Evolutionary conservation across 2,797 vertebrate genomes (phyloP).

Genomic region (Nasua narica): DNA sequence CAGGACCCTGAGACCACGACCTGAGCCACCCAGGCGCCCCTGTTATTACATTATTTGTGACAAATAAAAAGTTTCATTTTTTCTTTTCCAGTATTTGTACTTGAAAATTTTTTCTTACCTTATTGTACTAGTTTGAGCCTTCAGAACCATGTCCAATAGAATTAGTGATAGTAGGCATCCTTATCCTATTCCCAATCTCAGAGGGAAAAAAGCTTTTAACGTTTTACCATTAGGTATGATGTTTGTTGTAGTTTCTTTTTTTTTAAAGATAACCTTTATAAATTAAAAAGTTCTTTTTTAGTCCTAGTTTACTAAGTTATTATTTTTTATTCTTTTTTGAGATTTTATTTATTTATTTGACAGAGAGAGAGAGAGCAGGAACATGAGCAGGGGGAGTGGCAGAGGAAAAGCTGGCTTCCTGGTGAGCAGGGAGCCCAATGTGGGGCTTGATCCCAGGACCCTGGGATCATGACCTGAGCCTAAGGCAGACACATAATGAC

Average conservation of each 20-base stretch:
- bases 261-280: not conserved
- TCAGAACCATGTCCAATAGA: not conserved
- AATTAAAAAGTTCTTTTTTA: constrained; percentile 8
- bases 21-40: too few species aligned
- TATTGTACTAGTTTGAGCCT: not conserved
- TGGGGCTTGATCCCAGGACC: too few species aligned
- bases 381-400: too few species aligned
- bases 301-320: not conserved
- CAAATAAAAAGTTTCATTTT: not conserved
- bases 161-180: not conserved
- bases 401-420: too few species aligned
- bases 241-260: not conserved
- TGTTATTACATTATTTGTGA: not conserved
- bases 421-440: too few species aligned
- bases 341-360: too few species aligned
- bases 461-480: too few species aligned
- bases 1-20: too few species aligned
- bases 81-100: not conserved
- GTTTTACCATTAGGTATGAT: constrained; percentile 1
- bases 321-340: not conserved
- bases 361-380: too few species aligned
- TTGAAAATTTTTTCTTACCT: not conserved
- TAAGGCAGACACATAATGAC: too few species aligned
- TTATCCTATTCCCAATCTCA: not conserved
- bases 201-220: not conserved